A percentile compares a stretch with the other conserved stretches of the same genome.
These are phyloP conservation scores for Drosophila kanekoi DNA, from an alignment of 2,888 invertebrate species.

Conservation along the genomic window DNA sequence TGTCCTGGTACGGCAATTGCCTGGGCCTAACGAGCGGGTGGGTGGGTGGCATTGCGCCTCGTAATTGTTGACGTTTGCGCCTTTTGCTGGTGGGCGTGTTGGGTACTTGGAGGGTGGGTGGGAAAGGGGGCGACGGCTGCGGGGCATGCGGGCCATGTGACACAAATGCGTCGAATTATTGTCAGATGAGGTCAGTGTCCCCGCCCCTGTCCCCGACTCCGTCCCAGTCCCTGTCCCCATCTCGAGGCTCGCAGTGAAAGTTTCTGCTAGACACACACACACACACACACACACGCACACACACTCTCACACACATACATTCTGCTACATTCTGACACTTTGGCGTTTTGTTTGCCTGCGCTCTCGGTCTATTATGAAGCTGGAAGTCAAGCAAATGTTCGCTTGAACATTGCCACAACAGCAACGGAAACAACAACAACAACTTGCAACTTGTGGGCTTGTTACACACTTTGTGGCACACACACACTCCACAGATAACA, in stretches of 20 bases:
- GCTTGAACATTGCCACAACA: constrained; percentile 37
- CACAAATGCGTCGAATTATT: constrained; percentile 82
- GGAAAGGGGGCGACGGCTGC: not conserved
- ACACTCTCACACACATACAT: constrained; percentile 5
- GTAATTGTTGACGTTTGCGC: constrained; percentile 81
- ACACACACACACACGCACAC: constrained; percentile 5
- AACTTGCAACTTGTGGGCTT: constrained; percentile 46
- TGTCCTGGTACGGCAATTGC: constrained; percentile 65
- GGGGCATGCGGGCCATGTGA: constrained; percentile 44
- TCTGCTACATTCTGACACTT: constrained; percentile 24
- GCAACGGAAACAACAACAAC: constrained; percentile 5
- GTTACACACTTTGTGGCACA: constrained; percentile 47
- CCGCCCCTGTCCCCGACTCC: constrained; percentile 70
- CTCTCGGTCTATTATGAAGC: constrained; percentile 46
- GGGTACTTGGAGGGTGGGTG: not conserved
- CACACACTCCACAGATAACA: constrained; percentile 23
- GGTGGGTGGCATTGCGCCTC: constrained; percentile 14
- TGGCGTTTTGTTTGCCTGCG: constrained; percentile 32
- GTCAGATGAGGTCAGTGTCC: constrained; percentile 80
- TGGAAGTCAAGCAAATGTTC: constrained; percentile 67
- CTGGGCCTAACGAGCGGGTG: constrained; percentile 31
- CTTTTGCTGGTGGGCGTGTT: constrained; percentile 41
- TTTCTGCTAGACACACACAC: constrained; percentile 40
- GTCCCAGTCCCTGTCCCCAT: constrained; percentile 72
- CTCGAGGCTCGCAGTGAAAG: constrained; percentile 68